These are phyloP conservation scores for Chaetogeoica ovagalla DNA, from an alignment of 2,888 invertebrate genomes.

Conservation along the genomic window DNA sequence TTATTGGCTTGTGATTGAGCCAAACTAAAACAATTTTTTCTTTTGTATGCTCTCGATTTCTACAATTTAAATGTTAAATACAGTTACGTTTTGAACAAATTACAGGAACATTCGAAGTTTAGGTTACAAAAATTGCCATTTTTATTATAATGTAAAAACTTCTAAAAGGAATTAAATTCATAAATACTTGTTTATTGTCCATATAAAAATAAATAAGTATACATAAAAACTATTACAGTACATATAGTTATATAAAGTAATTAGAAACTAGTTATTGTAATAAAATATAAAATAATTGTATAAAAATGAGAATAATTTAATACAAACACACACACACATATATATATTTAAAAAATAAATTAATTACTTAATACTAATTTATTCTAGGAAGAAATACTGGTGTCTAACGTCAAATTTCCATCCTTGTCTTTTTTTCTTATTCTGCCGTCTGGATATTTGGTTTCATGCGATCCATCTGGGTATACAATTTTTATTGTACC, in stretches of 20 bases:
- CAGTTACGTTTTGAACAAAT: too few relatives aligned
- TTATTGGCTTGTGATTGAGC: too few relatives aligned
- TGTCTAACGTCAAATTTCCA: conserved; percentile 81
- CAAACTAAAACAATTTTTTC: too few relatives aligned
- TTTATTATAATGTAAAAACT: too few relatives aligned
- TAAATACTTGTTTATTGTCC: background rate
- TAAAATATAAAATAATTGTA: conserved; percentile 24
- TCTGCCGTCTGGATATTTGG: conserved; percentile 86
- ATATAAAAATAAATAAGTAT: conserved; percentile 18
- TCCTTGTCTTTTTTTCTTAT: conserved; percentile 82
- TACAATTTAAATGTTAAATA: too few relatives aligned
- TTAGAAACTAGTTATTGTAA: background rate
- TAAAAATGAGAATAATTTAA: conserved; percentile 1
- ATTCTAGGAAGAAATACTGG: conserved; percentile 55
- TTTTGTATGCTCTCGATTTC: too few relatives aligned
- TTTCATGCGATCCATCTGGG: conserved; percentile 86
- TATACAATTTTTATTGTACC: conserved; percentile 89
- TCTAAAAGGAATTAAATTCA: background rate
- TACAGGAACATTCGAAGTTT: too few relatives aligned
- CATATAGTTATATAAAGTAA: conserved; percentile 6
- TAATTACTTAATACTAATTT: conserved; percentile 1
- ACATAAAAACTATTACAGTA: conserved; percentile 13
- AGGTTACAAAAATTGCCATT: too few relatives aligned
- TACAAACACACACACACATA: background rate
- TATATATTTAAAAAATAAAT: background rate